Conservation (phyloP, 2,797 vertebrate genomes). For the Halcyon badia region DNA sequence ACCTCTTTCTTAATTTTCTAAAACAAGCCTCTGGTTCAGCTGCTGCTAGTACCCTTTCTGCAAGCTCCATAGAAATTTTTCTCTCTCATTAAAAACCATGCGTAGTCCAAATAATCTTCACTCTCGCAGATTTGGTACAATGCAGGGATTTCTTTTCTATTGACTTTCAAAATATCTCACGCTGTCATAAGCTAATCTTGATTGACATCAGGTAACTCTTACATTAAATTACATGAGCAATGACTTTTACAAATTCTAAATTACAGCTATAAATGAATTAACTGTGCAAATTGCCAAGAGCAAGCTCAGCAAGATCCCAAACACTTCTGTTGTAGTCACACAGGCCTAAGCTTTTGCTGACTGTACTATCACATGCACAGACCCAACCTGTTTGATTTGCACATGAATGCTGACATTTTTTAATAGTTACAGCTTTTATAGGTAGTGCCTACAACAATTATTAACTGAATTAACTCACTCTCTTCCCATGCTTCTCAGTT, state of each 20-base stretch:
- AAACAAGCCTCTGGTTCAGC: not conserved
- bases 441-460: not conserved
- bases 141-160: not conserved
- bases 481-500: not conserved
- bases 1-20: not conserved
- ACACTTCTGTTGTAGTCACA: not conserved
- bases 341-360: not conserved
- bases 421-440: slow-evolving; percentile 23
- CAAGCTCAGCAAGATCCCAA: slow-evolving; percentile 34
- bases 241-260: not conserved
- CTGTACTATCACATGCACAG: not conserved
- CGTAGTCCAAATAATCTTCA: not conserved
- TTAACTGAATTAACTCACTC: not conserved
- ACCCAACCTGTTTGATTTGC: slow-evolving; percentile 11
- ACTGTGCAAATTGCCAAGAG: not conserved
- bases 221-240: not conserved
- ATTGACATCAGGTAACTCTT: not conserved
- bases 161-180: not conserved
- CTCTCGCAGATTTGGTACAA: not conserved
- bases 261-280: slow-evolving; percentile 2
- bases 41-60: not conserved
- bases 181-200: not conserved
- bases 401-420: slow-evolving; percentile 25
- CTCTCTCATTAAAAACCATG: not conserved
- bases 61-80: not conserved